These are phyloP conservation scores for Actenoides hombroni DNA, from an alignment of 2,113 vertebrate species.

Conservation along the genomic window DNA sequence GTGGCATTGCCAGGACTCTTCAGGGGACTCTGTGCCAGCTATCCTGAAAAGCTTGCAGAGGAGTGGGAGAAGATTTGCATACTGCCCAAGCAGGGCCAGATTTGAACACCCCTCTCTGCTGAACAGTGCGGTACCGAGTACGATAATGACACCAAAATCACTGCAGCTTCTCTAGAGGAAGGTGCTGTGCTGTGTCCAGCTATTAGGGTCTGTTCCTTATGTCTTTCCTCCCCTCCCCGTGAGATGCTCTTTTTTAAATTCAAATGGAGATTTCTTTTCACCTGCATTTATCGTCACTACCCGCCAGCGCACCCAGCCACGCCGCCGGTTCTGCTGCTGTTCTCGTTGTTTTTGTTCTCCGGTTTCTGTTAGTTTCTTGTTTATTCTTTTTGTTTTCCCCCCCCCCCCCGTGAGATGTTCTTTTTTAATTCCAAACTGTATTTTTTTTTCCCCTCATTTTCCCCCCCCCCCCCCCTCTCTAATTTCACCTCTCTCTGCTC, in stretches of 20 bases:
- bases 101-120: not conserved
- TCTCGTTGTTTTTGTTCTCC: no score
- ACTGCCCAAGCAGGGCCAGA: slow-evolving; percentile 33
- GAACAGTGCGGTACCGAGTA: not conserved
- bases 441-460: no score
- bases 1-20: slow-evolving; percentile 68
- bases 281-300: no score
- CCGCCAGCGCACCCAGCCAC: no score
- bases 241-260: not conserved
- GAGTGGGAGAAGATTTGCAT: slow-evolving; percentile 67
- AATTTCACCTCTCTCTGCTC: not conserved
- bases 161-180: not conserved
- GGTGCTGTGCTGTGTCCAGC: not conserved
- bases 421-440: no score
- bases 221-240: not conserved
- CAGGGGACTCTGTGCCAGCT: slow-evolving; percentile 60
- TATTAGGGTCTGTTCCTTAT: slow-evolving; percentile 2
- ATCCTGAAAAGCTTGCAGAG: slow-evolving; percentile 35
- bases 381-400: no score
- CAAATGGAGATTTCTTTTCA: not conserved
- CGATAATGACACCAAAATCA: slow-evolving; percentile 5
- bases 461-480: not conserved
- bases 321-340: no score
- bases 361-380: no score
- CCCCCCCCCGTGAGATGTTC: no score